Base-by-base conservation (phyloP, 2,113 vertebrate species). In the Cochlearius cochlearius region DNA sequence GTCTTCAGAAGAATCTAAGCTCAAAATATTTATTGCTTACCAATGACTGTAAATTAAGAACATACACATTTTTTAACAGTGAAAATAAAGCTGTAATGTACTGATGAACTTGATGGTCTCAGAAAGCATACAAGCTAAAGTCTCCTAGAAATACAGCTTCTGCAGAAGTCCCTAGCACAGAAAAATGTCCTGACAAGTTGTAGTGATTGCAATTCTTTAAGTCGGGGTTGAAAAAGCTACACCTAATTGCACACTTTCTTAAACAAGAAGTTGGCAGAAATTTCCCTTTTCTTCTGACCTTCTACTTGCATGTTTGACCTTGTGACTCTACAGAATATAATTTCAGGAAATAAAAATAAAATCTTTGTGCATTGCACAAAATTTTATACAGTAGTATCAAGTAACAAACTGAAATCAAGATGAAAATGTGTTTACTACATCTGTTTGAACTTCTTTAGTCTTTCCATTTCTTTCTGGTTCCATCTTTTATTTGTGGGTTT, bases 191-290 rank as follows among this genome's bases (percentile, higher is more conserved):
- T 62, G 12, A 5, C 9, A 18, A 60, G 4, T 55, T 67, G 32
- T 25, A 76, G 64, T 36, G 12, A 27, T 11, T 79, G 30, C 6
- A 76, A 6, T 83, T 62, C 53, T 55, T 58, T 55, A 52, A 60
- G 19, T 1, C 56, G 18, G 2, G 0, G 1, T 20, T 59, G 14
- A 53, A 47, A 41, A 26, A 29, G 5, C 0, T 19, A 11, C 4
- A 15, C 1, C 1, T n/a, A 71, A 23, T 5, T 21, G 7, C 20
- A 53, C 8, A 19, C 12, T 34, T 81, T 29, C 10, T 68, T 79
- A 56, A 75, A 64, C 1, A 50, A 77, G 26, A 63, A 43, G 25
- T 52, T 92, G 13, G 8, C 13, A 56, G 66, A 79, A 68, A 45
- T 58, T 43, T 94, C 12, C 16, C 6, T 78, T 88, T 78, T 56